Conservation (phyloP, 2,797 vertebrate genomes). For the Cyprinodon diabolis region DNA sequence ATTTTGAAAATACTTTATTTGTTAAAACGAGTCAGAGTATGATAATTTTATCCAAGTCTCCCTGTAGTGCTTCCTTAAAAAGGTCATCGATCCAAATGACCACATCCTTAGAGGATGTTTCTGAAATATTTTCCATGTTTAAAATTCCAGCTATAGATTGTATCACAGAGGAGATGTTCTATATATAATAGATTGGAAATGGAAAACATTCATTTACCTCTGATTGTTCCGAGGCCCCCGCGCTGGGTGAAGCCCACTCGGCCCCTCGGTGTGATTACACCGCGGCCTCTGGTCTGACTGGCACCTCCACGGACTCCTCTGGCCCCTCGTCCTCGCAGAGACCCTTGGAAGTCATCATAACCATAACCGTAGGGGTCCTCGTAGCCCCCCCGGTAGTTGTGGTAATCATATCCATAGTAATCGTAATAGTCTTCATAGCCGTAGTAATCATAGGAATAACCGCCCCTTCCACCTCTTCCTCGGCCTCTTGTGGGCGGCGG, state of each 20-base stretch:
- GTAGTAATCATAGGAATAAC: conserved; percentile 98
- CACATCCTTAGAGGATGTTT: too few relatives aligned
- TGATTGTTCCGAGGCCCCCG: conserved; percentile 93
- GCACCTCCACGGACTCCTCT: conserved; percentile 83
- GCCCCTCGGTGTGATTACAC: conserved; percentile 87
- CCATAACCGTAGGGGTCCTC: conserved; percentile 96
- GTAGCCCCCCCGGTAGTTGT: conserved; percentile 99
- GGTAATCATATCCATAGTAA: conserved; percentile 99
- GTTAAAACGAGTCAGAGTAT: neutral
- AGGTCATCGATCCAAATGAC: too few relatives aligned
- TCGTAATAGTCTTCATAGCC: conserved; percentile 99
- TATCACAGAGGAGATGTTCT: too few relatives aligned
- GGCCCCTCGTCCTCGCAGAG: conserved; percentile 92
- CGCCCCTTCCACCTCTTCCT: conserved; percentile 91
- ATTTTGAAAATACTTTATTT: neutral
- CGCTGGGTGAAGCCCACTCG: conserved; percentile 90
- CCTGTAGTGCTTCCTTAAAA: too few relatives aligned
- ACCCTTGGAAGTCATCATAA: conserved; percentile 97
- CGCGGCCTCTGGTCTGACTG: conserved; percentile 85
- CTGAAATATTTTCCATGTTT: too few relatives aligned
- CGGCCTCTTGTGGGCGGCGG: conserved; percentile 94
- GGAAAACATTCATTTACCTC: conserved; percentile 75
- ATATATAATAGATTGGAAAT: too few relatives aligned
- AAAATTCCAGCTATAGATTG: too few relatives aligned
- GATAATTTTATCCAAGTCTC: too few relatives aligned